Conservation (phyloP, 2,113 vertebrate species). For the Numenius arquata region DNA sequence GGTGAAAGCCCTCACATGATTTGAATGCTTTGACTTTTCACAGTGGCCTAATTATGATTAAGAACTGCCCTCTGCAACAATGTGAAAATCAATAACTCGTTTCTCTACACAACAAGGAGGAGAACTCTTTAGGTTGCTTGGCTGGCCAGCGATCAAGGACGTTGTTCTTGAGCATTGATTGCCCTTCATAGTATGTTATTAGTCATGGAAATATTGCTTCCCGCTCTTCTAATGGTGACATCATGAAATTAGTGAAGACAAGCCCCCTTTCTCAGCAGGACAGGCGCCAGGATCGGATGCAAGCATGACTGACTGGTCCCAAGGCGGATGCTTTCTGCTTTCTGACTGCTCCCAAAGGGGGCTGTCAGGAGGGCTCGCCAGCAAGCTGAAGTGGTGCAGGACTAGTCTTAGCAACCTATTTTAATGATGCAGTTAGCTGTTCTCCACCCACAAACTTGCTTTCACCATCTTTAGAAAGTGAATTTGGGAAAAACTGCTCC, state of each 20-base stretch:
- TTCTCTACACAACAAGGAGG: not conserved
- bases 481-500: not conserved
- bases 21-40: constrained; percentile 47
- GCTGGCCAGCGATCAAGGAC: not conserved
- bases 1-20: constrained; percentile 25
- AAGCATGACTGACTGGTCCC: constrained; percentile 15
- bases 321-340: constrained; percentile 15
- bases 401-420: not conserved
- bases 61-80: constrained; percentile 47
- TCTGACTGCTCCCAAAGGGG: not conserved
- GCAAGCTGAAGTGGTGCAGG: not conserved
- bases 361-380: not conserved
- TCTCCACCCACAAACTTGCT: not conserved
- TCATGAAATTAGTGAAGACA: constrained; percentile 39
- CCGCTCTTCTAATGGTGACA: constrained; percentile 20
- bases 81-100: constrained; percentile 43
- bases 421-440: not conserved
- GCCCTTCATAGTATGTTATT: not conserved
- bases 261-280: constrained; percentile 34
- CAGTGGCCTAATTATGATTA: constrained; percentile 61
- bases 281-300: not conserved
- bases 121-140: not conserved
- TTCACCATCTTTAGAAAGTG: not conserved
- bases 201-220: not conserved
- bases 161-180: not conserved